Evolutionary conservation across 2,113 vertebrate species (phyloP).

Genomic region (Macaca mulatta): DNA sequence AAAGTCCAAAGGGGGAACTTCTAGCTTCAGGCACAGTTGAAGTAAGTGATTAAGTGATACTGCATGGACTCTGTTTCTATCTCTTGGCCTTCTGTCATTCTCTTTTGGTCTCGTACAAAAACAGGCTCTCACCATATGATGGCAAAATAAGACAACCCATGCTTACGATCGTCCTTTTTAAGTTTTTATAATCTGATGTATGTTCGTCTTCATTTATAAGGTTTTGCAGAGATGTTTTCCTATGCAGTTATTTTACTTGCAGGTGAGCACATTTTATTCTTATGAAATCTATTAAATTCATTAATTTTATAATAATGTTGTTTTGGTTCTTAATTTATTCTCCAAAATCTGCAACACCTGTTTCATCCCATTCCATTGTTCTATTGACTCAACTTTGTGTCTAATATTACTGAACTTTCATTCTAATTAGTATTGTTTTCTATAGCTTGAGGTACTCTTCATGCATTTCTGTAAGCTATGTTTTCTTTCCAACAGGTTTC

Average conservation of each 20-base stretch:
- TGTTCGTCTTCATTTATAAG: neutral
- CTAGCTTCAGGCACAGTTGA: neutral
- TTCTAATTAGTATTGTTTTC: neutral
- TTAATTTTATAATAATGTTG: neutral
- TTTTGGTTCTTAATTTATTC: slow-evolving; percentile 22
- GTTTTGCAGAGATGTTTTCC: neutral
- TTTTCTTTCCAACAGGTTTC: neutral
- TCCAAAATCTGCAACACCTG: neutral
- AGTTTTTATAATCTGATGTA: neutral
- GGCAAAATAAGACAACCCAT: neutral
- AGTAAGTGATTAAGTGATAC: neutral
- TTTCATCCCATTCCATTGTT: neutral
- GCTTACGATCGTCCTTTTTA: neutral
- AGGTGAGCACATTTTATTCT: neutral
- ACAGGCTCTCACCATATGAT: neutral
- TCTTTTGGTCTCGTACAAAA: neutral
- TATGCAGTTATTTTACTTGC: neutral
- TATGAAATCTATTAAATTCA: slow-evolving; percentile 10
- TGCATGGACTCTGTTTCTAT: neutral
- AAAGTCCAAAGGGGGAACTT: neutral
- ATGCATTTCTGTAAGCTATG: neutral
- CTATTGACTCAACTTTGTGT: neutral
- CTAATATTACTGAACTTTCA: neutral
- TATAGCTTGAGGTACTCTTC: neutral
- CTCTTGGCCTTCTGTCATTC: neutral